Evolutionary conservation across 2,113 vertebrate genomes (phyloP), one percentile per base, ranked within the genome.

Genomic region (Pygoscelis antarcticus): DNA sequence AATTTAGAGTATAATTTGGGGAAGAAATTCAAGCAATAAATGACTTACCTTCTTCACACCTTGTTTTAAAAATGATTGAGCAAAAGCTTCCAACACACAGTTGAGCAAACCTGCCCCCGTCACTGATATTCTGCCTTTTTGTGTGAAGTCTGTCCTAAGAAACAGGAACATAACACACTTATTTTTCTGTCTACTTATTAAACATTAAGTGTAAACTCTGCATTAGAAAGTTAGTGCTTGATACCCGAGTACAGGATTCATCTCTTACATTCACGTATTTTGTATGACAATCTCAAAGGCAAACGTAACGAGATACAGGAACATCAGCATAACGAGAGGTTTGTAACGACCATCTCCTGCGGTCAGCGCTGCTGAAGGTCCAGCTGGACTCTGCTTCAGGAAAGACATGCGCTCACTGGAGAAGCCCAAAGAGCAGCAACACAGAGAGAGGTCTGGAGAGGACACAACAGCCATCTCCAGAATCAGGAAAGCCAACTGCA

Each of bases 51-150:
- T 96, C 90, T 93, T 95, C 71, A 97, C 79, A 49, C 91, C 94
- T 94, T 83, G 91, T 65, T 93, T 97, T 76, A 97, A 78, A 95
- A 93, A 91, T 0, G 87, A 71, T 15, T 72, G 77, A 42, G 96
- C 92, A 93, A 97, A 97, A 58, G 74, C 71, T 82, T 95, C 96
- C 83, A 96, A 5, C 12, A 96, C 74, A 16, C 52, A 85, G 85
- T 85, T 95, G 72, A 97, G 93, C 72, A 95, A 75, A 21, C 94
- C 94, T 46, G 95, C 90, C 9, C 96, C 98, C 1, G 86, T 97
- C 18, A 96, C 74, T 3, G 92, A 72, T 30, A 94, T 49, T 22
- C 76, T 96, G 60, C 96, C 95, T 65, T 64, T 90, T 11, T 97
- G 93, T 6, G 30, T 65, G 72, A 92, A 95, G 32, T 87, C 96